Base-by-base conservation (phyloP, 2,113 vertebrate species). In the Anguilla japonica region DNA sequence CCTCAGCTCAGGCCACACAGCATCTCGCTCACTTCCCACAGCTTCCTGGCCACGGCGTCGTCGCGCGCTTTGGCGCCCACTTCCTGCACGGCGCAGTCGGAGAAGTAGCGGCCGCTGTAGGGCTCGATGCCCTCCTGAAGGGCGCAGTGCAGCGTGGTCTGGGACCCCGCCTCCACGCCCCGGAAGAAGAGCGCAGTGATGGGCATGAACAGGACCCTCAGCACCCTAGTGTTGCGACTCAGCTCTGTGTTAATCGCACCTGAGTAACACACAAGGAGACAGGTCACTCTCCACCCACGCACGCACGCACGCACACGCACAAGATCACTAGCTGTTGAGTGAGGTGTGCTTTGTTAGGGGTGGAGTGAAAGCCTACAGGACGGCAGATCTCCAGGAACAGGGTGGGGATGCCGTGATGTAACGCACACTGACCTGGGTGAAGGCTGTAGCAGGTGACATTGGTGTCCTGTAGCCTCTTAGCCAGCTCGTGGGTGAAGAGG, bases 111-210 rank as follows among this genome's bases (percentile, higher is more conserved):
- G 9, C 93, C 93, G 81, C 90, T 93, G 41, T 91, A 87, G n/a
- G 87, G 86, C 86, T 93, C 91, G 15, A 93, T 86, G 60, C 91
- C 91, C 41, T 94, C 90, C 86, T 92, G 93, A 0, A 95, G 90
- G 71, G 96, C 96, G 0, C 97, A 97, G 91, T 95, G 91, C 88
- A 97, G 90, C 13, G 94, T 92, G 0, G 94, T 96, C 92, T 92
- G 95, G 0, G 96, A 95, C 0, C 96, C 97, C 0, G 93, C 91
- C 3, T 89, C 88, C 0, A 95, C 86, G 0, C 93, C 88, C 85
- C 89, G 90, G 79, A 96, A 95, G 88, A 96, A 93, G 13, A 97
- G 86, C 91, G 93, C 91, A 60, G 85, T 86, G n/a, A 97, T 16
- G 0, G 94, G 94, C 22, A 91, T 13, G 13, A 95, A 2, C 0